phyloP scores from a whole-genome alignment of 2,888 invertebrate genomes.

The Rhamphomyia laevipes region DNA sequence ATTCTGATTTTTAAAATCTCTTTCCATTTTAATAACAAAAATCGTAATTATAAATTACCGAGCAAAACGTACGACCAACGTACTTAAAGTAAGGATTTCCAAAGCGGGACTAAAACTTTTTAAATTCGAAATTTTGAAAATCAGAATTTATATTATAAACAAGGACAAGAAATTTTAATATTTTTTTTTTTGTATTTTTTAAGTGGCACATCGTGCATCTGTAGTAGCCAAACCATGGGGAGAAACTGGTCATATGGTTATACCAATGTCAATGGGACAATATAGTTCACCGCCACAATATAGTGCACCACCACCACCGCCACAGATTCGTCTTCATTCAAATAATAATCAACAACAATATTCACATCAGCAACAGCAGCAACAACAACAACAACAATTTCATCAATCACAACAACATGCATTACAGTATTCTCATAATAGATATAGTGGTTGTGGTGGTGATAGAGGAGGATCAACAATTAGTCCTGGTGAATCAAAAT shows the following conservation, averaged over 20 bases:
- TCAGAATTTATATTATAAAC: no score
- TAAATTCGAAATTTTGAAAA: no score
- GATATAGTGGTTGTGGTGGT: conserved; percentile 3
- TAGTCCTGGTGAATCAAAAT: conserved; percentile 12
- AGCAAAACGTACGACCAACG: no score
- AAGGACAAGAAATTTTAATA: no score
- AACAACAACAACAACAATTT: neutral
- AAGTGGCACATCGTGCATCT: conserved; percentile 15
- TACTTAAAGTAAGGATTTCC: no score
- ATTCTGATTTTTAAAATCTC: no score
- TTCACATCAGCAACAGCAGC: neutral
- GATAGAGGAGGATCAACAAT: conserved; percentile 8
- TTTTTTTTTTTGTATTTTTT: neutral
- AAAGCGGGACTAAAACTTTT: no score
- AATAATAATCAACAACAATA: conserved; percentile 1
- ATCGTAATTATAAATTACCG: no score
- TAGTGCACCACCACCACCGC: conserved; percentile 15
- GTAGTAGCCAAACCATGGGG: conserved; percentile 10
- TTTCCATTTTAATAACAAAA: no score
- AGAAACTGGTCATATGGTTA: conserved; percentile 11
- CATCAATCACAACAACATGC: neutral
- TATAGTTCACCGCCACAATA: conserved; percentile 9
- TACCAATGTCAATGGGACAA: conserved; percentile 8
- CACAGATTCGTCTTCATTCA: conserved; percentile 3
- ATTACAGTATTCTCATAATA: neutral